Evolutionary conservation across 2,888 invertebrate genomes (phyloP).

Genomic region (Tinea semifulvella): DNA sequence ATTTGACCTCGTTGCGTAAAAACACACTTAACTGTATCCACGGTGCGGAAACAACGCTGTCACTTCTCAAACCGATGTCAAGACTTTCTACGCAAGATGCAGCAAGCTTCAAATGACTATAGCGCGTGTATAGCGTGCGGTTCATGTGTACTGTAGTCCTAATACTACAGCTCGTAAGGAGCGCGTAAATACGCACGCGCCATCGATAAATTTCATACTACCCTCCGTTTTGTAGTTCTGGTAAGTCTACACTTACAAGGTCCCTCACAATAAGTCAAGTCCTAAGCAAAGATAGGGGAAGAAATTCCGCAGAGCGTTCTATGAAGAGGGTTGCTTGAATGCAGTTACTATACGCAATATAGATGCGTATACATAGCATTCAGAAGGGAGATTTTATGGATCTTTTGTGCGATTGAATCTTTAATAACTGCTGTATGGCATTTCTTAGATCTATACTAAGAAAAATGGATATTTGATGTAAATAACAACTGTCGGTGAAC

Average conservation of each 20-base stretch:
- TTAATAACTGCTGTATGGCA: slow-evolving; percentile 9
- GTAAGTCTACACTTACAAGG: slow-evolving; percentile 27
- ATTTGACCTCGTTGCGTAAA: too few relatives aligned
- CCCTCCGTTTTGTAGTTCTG: slow-evolving; percentile 34
- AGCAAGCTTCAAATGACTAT: too few relatives aligned
- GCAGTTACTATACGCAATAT: slow-evolving; percentile 7
- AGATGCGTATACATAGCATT: slow-evolving; percentile 1
- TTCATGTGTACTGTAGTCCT: not conserved
- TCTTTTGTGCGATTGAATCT: slow-evolving; percentile 19
- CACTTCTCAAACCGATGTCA: too few relatives aligned
- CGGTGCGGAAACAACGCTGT: too few relatives aligned
- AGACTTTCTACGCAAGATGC: too few relatives aligned
- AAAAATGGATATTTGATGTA: not conserved
- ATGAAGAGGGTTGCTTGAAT: slow-evolving; percentile 12
- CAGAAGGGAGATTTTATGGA: slow-evolving; percentile 17
- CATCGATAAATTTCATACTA: slow-evolving; percentile 44
- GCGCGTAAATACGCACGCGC: slow-evolving; percentile 35
- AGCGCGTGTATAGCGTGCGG: not conserved
- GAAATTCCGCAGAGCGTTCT: slow-evolving; percentile 14
- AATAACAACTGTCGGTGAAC: too few relatives aligned
- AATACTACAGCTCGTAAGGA: slow-evolving; percentile 1
- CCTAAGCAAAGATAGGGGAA: slow-evolving; percentile 33
- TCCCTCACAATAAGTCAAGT: slow-evolving; percentile 44
- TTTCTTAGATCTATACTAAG: not conserved
- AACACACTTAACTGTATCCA: too few relatives aligned